These are phyloP conservation scores for Gallinago nigripennis DNA, from an alignment of 2,797 vertebrate genomes.

Conservation along the genomic window DNA sequence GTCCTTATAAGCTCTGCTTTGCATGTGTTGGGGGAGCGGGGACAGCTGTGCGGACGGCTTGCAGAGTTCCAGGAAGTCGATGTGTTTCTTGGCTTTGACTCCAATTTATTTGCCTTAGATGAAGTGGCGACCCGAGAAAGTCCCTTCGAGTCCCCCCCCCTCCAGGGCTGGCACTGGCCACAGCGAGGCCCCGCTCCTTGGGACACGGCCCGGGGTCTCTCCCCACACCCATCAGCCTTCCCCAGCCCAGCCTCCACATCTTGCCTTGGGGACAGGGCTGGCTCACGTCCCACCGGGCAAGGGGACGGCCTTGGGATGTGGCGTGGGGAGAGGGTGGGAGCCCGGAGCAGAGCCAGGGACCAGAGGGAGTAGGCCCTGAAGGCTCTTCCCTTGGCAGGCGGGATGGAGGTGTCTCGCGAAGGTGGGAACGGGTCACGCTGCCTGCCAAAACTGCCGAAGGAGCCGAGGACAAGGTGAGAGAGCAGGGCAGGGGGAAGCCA, in stretches of 20 bases:
- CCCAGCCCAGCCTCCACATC: fast-evolving
- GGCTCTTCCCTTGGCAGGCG: fast-evolving
- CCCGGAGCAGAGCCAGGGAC: neutral
- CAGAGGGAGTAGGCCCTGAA: neutral
- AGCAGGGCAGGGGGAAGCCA: neutral
- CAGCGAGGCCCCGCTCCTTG: neutral
- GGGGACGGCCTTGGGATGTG: neutral
- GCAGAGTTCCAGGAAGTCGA: conserved; percentile 72
- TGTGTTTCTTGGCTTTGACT: conserved; percentile 72
- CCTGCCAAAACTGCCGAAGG: neutral
- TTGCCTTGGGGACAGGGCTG: neutral
- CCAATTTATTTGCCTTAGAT: conserved; percentile 66
- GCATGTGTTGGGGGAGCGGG: conserved; percentile 54
- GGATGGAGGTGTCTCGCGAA: neutral
- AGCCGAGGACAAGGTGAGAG: neutral
- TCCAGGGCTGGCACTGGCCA: neutral
- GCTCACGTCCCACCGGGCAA: neutral
- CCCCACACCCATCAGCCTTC: neutral
- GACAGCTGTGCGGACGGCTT: conserved; percentile 63
- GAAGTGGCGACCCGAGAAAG: conserved; percentile 53
- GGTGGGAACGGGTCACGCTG: neutral
- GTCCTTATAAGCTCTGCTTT: conserved; percentile 64
- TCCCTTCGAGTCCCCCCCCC: neutral
- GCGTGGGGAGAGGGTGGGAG: neutral
- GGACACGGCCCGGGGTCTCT: neutral